Base-by-base conservation (phyloP, 2,888 invertebrate genomes). In the Clitarchus hookeri region DNA sequence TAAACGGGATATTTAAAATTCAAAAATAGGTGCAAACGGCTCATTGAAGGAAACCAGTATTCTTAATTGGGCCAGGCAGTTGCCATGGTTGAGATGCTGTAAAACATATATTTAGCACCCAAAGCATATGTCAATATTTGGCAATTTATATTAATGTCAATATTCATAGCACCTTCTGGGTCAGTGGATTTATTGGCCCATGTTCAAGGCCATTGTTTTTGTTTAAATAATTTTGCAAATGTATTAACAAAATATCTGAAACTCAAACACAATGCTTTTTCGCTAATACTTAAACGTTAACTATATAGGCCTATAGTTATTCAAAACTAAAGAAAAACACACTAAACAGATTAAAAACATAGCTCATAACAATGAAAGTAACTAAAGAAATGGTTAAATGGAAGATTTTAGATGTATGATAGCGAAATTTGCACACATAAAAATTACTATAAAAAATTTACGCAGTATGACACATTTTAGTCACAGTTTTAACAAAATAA, bases 21-120 rank as follows among this genome's bases (percentile, higher is more conserved):
- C 23, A 13, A 44, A 44, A 83, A 83, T 6, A 44, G 16, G 83
- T 83, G 27, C 25, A 4, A 83, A 48, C 23, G 36, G 83, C 83
- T 44, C 83, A 44, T 44, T 9, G 83, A 83, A 44, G 6, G 83
- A 83, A 83, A 44, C 83, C 83, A 8, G 25, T 83, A 36, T 27
- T 44, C 83, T n/a, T 83, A 9, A n/a, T 48, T 44, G 83, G 44
- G 44, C 44, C 44, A 25, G 65, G 11, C 19, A 65, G 65, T 65
- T 65, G 65, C 65, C 19, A 65, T n/a, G 65, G 16, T 11, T 65
- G 23, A n/a, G 65, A 6, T 23, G 65, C n/a, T 65, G 65, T 23
- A 65, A 16, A 65, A 65, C 16, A 65, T 11, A 19, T 23, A 23
- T 23, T 16, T 23, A 65, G 19, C 11, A 23, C 65, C 6, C 65